Conservation (phyloP, 2,888 invertebrate species). For the Nipponacmea schrenckii region DNA sequence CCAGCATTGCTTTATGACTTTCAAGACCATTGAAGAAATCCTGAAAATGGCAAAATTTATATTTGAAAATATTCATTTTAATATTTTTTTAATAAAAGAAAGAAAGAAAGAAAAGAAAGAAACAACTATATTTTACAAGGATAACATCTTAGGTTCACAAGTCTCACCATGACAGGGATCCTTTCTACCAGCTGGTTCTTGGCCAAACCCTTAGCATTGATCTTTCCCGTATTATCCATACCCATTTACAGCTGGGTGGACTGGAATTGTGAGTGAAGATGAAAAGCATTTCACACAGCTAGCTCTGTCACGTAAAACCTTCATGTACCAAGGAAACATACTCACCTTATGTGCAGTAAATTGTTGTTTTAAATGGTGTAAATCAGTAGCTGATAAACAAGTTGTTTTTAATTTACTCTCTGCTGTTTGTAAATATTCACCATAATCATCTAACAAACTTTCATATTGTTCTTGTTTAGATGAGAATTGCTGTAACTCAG, state of each 20-base stretch:
- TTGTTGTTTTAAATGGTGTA: slow-evolving; percentile 61
- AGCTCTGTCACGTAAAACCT: too few relatives aligned
- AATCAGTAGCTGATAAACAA: slow-evolving; percentile 50
- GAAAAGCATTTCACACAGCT: too few relatives aligned
- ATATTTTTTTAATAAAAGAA: too few relatives aligned
- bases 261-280: too few relatives aligned
- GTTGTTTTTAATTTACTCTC: slow-evolving; percentile 57
- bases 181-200: too few relatives aligned
- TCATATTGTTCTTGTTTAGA: slow-evolving; percentile 62
- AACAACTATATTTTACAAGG: background rate
- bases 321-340: too few relatives aligned
- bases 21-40: slow-evolving; percentile 65
- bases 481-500: slow-evolving; percentile 49
- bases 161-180: too few relatives aligned
- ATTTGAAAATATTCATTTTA: too few relatives aligned
- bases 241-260: too few relatives aligned
- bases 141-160: too few relatives aligned
- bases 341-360: slow-evolving; percentile 59
- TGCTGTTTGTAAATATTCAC: slow-evolving; percentile 63
- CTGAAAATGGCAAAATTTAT: slow-evolving; percentile 40
- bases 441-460: slow-evolving; percentile 60
- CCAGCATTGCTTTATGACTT: slow-evolving; percentile 61
- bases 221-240: too few relatives aligned
- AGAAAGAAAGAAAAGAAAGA: background rate
- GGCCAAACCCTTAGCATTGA: too few relatives aligned